Evolutionary conservation across 1,140 invertebrate genomes (phyloP), one percentile per base, ranked within the genome.

Genomic region (Marisa cornuarietis): DNA sequence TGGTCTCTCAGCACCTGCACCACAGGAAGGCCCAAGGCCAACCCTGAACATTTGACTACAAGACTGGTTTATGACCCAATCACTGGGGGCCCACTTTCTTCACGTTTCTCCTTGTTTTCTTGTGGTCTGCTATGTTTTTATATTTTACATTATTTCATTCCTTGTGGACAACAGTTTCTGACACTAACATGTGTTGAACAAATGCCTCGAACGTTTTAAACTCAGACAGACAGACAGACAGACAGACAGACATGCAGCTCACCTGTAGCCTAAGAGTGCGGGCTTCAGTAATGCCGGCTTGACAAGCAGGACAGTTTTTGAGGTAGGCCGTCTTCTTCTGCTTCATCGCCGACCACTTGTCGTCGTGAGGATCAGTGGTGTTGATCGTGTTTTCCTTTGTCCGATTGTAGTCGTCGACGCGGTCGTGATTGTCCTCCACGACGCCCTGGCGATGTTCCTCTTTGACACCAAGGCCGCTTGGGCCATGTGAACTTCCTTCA

Each of bases 1-100:
- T 77, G 76, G 31, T 62, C 62, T 26, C 68, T 77, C 49, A 77
- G 63, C 11, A 77, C 51, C 76, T 77, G 76, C 49, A 54, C 6
- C 26, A 14, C 31, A n/a, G 0, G 18, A 18, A 18, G 54, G 24
- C 51, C 9, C 24, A 9, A 13, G 51, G 7, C n/a, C n/a, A 24
- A 69, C 9, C 24, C 14, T 13, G 42, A 42, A 24, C 24, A 31
- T 42, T 69, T 69, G 6, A 14, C 24, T 5, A 69, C 14, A 31
- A 24, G 66, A 9, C 24, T 20, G 24, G n/a, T 42, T 69, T 16
- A 69, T n/a, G n/a, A 22, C 13, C 18, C n/a, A 31, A 42, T 69
- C 14, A 69, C 2, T 20, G 13, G 3, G 24, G 13, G 6, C 16
- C 14, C 16, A 69, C 42, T 69, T 22, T 22, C 11, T 24, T n/a